A percentile compares a stretch with the other conserved stretches of the same genome.
phyloP scores from a whole-genome alignment of 2,888 invertebrate species.

The Limnephilus marmoratus region DNA sequence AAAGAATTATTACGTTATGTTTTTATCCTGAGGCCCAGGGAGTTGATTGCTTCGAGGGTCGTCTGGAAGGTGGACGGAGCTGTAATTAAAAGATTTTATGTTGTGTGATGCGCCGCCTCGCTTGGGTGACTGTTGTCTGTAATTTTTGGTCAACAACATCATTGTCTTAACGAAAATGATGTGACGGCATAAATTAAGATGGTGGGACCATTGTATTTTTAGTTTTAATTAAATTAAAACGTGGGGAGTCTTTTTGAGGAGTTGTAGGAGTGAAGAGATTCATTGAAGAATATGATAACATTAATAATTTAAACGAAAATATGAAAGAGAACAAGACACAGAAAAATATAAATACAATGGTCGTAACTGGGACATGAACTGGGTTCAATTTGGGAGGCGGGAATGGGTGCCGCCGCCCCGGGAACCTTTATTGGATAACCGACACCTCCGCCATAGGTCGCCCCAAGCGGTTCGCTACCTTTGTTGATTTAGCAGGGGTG shows the following conservation, averaged over 20 bases:
- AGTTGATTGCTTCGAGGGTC: slow-evolving; percentile 19
- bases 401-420: too few species aligned
- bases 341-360: too few species aligned
- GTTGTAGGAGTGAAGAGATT: too few species aligned
- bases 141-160: neutral
- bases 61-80: neutral
- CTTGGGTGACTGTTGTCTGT: neutral
- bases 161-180: neutral
- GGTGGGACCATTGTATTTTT: neutral
- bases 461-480: too few species aligned
- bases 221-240: neutral
- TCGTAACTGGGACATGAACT: too few species aligned
- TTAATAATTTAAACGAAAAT: too few species aligned
- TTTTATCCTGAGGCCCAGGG: neutral
- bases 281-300: too few species aligned
- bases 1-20: slow-evolving; percentile 27
- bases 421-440: too few species aligned
- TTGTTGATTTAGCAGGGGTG: too few species aligned
- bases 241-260: neutral
- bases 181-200: neutral
- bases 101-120: neutral
- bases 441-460: too few species aligned
- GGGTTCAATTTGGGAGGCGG: too few species aligned
- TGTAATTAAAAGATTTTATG: neutral
- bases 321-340: too few species aligned